These are phyloP conservation scores for Epiblema foenella DNA, from an alignment of 2,888 invertebrate genomes.

Conservation along the genomic window DNA sequence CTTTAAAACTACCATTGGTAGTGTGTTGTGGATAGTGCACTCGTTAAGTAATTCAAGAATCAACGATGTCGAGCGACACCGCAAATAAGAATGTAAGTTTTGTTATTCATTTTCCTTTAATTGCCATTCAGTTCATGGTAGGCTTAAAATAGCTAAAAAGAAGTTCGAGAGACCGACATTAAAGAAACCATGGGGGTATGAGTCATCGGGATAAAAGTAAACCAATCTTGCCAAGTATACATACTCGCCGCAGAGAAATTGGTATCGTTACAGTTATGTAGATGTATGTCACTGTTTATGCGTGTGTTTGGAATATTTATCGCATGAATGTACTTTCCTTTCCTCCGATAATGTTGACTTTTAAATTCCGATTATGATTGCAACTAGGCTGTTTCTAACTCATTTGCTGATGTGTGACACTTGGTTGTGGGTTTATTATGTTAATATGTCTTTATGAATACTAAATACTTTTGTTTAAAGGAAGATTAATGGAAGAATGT, in stretches of 20 bases:
- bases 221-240: conserved; percentile 41
- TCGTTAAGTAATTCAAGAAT: conserved; percentile 8
- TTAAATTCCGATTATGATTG: conserved; percentile 21
- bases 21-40: conserved; percentile 1
- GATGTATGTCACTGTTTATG: conserved; percentile 69
- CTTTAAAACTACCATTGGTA: conserved; percentile 7
- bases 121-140: conserved; percentile 1
- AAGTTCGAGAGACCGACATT: not conserved
- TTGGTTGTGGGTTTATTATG: not conserved
- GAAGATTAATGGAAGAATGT: no score
- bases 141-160: not conserved
- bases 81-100: conserved; percentile 84
- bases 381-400: conserved; percentile 14
- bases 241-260: conserved; percentile 56
- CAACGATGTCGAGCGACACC: conserved; percentile 85
- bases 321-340: conserved; percentile 52
- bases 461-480: no score
- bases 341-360: conserved; percentile 32
- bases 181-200: conserved; percentile 7
- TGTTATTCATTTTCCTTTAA: conserved; percentile 30
- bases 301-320: conserved; percentile 63
- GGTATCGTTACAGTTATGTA: conserved; percentile 63
- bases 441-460: not conserved
- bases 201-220: conserved; percentile 38
- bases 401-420: conserved; percentile 15